phyloP scores from a whole-genome alignment of 2,888 invertebrate species.

The Fissipunctia ypsillon region DNA sequence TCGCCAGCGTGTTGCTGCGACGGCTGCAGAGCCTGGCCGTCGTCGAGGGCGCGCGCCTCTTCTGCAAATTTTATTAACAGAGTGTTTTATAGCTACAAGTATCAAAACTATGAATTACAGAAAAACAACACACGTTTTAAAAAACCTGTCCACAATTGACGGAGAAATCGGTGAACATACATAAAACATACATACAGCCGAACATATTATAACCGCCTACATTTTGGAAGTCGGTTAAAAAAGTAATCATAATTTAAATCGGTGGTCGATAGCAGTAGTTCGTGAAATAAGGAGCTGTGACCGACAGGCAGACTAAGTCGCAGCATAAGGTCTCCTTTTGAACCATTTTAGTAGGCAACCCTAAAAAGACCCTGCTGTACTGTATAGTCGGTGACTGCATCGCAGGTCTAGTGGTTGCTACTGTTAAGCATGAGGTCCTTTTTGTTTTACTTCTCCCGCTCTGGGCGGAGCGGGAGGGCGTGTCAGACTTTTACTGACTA shows the following conservation, averaged over 20 bases:
- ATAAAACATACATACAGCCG: no score
- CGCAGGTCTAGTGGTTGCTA: neutral
- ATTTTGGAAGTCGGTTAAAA: no score
- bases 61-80: constrained; percentile 65
- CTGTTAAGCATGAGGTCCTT: neutral
- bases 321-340: neutral
- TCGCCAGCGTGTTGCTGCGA: constrained; percentile 82
- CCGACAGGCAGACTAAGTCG: neutral
- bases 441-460: no score
- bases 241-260: no score
- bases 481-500: no score
- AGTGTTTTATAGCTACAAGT: neutral
- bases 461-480: no score
- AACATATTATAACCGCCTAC: no score
- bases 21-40: constrained; percentile 82
- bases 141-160: no score
- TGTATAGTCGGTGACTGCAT: neutral
- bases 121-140: neutral
- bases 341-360: neutral
- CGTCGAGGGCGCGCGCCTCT: constrained; percentile 78
- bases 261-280: neutral
- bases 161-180: no score
- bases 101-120: neutral
- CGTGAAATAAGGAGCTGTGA: neutral
- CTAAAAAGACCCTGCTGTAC: neutral